Percentiles rank a stretch among this genome's conserved stretches.
Evolutionary conservation across 2,888 invertebrate genomes (phyloP).

Genomic region (Hipparchia sbordonii): DNA sequence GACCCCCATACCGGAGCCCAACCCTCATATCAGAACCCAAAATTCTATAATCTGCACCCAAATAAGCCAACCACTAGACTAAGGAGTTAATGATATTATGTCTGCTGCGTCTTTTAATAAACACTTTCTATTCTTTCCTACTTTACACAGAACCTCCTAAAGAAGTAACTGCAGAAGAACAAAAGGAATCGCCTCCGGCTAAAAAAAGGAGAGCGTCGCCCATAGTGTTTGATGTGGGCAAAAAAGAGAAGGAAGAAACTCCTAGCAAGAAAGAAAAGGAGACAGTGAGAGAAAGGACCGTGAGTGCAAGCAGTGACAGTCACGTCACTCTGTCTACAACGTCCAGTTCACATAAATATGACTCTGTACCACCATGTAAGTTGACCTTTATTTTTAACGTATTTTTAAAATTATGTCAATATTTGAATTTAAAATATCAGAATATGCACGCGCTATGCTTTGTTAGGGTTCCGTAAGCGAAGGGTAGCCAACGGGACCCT

Average conservation of each 20-base stretch:
- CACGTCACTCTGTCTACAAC: slow-evolving; percentile 64
- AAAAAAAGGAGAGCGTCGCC: slow-evolving; percentile 80
- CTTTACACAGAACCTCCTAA: slow-evolving; percentile 19
- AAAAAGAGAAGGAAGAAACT: slow-evolving; percentile 59
- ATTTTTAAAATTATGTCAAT: no score
- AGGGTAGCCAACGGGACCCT: no score
- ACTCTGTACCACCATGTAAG: slow-evolving; percentile 84
- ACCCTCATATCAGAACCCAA: neutral
- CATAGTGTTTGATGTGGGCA: slow-evolving; percentile 79
- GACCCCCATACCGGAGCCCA: no score
- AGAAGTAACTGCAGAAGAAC: slow-evolving; percentile 33
- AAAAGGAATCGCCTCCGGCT: slow-evolving; percentile 44
- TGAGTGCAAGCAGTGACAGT: slow-evolving; percentile 74
- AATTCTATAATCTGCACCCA: no score
- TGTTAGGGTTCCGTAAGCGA: no score
- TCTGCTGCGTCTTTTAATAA: neutral
- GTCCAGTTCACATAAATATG: slow-evolving; percentile 77
- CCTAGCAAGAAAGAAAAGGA: slow-evolving; percentile 54
- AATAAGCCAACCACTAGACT: no score
- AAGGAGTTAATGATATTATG: no score
- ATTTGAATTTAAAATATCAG: no score
- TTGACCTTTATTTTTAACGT: slow-evolving; percentile 31
- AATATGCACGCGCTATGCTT: no score
- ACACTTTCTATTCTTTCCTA: neutral
- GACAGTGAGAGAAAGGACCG: slow-evolving; percentile 70